phyloP scores from a whole-genome alignment of 2,113 vertebrate genomes.

The Dipodomys merriami region DNA sequence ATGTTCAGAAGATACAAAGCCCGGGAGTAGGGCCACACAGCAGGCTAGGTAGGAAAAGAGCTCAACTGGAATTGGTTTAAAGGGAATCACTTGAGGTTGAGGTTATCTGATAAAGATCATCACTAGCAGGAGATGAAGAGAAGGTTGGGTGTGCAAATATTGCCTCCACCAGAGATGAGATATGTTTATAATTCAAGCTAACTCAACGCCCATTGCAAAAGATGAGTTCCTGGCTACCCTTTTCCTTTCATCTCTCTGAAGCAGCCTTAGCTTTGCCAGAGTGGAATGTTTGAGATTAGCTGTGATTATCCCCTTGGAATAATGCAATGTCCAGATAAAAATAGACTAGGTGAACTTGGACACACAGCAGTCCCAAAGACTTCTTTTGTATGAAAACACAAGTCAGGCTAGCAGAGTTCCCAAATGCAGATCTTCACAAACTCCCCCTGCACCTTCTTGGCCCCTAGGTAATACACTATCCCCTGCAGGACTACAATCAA shows the following conservation, averaged over 20 bases:
- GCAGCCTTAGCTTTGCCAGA: background rate
- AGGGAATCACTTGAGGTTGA: background rate
- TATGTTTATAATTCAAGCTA: background rate
- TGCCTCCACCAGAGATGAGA: background rate
- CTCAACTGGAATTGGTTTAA: background rate
- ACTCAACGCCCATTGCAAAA: background rate
- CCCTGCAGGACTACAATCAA: background rate
- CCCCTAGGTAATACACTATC: background rate
- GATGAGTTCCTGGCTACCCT: background rate
- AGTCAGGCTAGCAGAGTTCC: background rate
- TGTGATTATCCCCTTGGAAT: background rate
- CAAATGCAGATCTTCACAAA: background rate
- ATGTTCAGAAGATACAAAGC: background rate
- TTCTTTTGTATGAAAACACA: background rate
- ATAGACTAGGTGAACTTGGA: background rate
- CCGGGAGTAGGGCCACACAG: background rate
- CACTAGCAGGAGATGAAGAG: background rate
- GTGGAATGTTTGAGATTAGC: background rate
- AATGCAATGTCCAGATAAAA: background rate
- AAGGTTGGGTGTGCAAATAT: background rate
- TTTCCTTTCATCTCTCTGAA: background rate
- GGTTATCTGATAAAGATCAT: background rate
- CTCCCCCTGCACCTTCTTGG: background rate
- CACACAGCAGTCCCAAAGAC: background rate
- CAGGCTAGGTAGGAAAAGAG: background rate